phyloP scores from a whole-genome alignment of 2,113 vertebrate genomes.

The Bagarius yarrelli region DNA sequence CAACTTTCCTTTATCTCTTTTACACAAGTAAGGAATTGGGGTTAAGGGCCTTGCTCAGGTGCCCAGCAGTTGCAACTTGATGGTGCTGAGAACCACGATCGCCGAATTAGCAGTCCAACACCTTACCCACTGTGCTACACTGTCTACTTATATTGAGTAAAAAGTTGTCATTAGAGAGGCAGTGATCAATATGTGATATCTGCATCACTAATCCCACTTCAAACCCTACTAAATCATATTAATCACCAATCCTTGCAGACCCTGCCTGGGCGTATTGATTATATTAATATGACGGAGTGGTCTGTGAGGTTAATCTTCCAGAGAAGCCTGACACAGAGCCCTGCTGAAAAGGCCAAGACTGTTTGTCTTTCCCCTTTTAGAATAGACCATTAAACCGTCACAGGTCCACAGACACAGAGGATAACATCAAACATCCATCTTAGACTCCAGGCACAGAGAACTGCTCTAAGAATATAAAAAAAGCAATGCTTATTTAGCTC shows the following conservation, averaged over 20 bases:
- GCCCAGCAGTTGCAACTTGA: no score
- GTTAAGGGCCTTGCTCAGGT: no score
- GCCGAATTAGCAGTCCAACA: no score
- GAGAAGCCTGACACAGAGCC: background rate
- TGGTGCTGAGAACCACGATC: no score
- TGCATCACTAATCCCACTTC: background rate
- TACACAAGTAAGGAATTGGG: no score
- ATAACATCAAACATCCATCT: background rate
- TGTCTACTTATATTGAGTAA: background rate
- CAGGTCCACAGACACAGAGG: background rate
- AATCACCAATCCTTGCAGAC: background rate
- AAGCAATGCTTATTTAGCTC: background rate
- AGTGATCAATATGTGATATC: background rate
- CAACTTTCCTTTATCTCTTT: no score
- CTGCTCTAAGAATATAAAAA: constrained; percentile 10
- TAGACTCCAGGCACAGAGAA: background rate
- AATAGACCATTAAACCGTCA: background rate
- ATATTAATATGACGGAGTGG: constrained; percentile 7
- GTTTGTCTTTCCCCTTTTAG: background rate
- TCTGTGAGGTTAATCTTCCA: constrained; percentile 1
- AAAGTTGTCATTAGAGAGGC: background rate
- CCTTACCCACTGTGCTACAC: no score
- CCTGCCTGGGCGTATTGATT: background rate
- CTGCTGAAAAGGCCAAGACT: constrained; percentile 23
- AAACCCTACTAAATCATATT: background rate